Evolutionary conservation across 2,888 invertebrate genomes (phyloP), one percentile per base, ranked within the genome.

Genomic region (Laothoe populi): DNA sequence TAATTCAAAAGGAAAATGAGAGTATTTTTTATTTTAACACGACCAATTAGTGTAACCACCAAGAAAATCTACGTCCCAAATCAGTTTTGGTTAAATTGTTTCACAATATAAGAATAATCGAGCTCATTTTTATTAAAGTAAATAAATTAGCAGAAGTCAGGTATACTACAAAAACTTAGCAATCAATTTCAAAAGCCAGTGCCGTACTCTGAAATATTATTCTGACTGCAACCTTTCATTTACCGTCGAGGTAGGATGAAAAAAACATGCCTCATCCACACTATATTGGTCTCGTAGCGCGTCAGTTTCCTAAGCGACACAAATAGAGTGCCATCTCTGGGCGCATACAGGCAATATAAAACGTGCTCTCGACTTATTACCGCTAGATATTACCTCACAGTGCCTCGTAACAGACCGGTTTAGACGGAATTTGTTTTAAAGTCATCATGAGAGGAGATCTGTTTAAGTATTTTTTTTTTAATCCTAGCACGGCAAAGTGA

Each of bases 311-410:
- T 87, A 90, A 88, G 88, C 89, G 90, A 88, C 90, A 87, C 85
- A 89, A 89, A 90, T 88, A 85, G 85, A 87, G 86, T 84, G 80
- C 79, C 81, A 85, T 83, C 82, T 82, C 84, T 77, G 72, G 75
- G 69, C 79, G 81, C 83, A 83, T 84, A 83, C 82, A 77, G 77
- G 86, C 89, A 91, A 91, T 91, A 90, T 91, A 89, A 90, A 90
- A 91, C 91, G 91, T 91, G 91, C 86, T 80, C 72, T 70, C 72
- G 77, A 81, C 79, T 84, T 87, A 85, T 87, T 85, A 84, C 84
- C 70, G 66, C 53, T 66, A 78, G 73, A 78, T 80, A 79, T 73
- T 75, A 67, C 70, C 63, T 63, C 69, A 73, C 71, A 74, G 73
- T 77, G 75, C 72, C 23, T 8, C 26, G 38, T 40, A 24, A 42